Conservation (phyloP, 2,113 vertebrate species). For the Poecilia latipinna region DNA sequence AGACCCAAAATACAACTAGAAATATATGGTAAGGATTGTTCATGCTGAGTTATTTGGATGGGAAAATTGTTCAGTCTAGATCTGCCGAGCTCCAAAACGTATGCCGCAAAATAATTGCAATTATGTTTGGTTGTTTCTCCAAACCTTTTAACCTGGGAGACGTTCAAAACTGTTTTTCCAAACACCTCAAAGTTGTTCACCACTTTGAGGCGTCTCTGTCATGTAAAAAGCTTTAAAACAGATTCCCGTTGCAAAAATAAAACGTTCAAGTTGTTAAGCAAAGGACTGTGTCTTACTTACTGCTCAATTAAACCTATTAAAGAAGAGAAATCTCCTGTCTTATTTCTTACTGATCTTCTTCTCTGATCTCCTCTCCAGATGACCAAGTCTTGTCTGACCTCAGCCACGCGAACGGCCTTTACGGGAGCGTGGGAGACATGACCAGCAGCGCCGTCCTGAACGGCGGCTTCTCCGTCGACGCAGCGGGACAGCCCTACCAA, state of each 20-base stretch:
- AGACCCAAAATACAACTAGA: no score
- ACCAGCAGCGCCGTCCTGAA: conserved; percentile 87
- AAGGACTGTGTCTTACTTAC: background rate
- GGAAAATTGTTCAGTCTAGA: no score
- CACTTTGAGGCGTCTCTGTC: background rate
- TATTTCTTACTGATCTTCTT: conserved; percentile 47
- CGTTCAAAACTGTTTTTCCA: background rate
- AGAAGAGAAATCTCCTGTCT: conserved; percentile 36
- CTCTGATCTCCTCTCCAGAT: conserved; percentile 82
- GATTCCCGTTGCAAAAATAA: background rate
- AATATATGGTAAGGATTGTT: no score
- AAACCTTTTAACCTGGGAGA: background rate
- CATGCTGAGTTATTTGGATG: no score
- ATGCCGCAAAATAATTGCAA: background rate
- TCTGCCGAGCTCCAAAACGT: no score
- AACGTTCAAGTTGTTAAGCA: background rate
- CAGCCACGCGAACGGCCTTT: conserved; percentile 89
- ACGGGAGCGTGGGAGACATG: conserved; percentile 88
- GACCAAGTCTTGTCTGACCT: conserved; percentile 97
- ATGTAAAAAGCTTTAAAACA: background rate
- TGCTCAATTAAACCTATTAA: conserved; percentile 18
- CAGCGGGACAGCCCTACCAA: conserved; percentile 89
- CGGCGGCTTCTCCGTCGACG: conserved; percentile 90
- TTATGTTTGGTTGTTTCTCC: background rate
- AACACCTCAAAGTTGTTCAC: no score